Conservation (phyloP, 2,797 vertebrate genomes). For the Rhynchonycteris naso region DNA sequence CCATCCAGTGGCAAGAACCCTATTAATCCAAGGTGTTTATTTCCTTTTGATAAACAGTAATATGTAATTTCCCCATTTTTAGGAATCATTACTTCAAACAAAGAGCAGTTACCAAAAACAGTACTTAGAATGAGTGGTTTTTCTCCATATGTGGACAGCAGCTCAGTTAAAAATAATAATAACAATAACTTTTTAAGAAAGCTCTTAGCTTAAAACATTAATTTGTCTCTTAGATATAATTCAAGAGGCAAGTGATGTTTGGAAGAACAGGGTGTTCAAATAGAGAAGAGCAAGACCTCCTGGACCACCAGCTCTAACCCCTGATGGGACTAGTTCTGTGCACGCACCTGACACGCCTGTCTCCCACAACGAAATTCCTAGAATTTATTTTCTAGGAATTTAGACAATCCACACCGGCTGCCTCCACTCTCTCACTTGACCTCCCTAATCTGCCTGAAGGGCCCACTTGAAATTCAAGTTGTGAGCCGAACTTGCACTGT, state of each 20-base stretch:
- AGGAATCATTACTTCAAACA: slow-evolving; percentile 54
- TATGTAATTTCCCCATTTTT: slow-evolving; percentile 64
- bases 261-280: background rate
- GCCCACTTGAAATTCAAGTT: slow-evolving; percentile 68
- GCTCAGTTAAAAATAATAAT: background rate
- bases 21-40: slow-evolving; percentile 11
- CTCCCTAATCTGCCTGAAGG: slow-evolving; percentile 59
- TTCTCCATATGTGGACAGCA: background rate
- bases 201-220: background rate
- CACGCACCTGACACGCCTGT: background rate
- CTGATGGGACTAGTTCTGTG: rapidly evolving
- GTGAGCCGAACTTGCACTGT: background rate
- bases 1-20: background rate
- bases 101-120: slow-evolving; percentile 56
- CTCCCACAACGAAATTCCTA: slow-evolving; percentile 56
- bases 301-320: background rate
- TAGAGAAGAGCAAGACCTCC: background rate
- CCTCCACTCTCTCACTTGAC: slow-evolving; percentile 52
- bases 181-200: background rate
- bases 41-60: slow-evolving; percentile 54
- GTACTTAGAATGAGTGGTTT: slow-evolving; percentile 41
- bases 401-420: slow-evolving; percentile 39
- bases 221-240: background rate
- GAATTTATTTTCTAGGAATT: slow-evolving; percentile 74
- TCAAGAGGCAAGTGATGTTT: background rate